phyloP scores from a whole-genome alignment of 2,888 invertebrate species.

The Hyalella azteca region DNA sequence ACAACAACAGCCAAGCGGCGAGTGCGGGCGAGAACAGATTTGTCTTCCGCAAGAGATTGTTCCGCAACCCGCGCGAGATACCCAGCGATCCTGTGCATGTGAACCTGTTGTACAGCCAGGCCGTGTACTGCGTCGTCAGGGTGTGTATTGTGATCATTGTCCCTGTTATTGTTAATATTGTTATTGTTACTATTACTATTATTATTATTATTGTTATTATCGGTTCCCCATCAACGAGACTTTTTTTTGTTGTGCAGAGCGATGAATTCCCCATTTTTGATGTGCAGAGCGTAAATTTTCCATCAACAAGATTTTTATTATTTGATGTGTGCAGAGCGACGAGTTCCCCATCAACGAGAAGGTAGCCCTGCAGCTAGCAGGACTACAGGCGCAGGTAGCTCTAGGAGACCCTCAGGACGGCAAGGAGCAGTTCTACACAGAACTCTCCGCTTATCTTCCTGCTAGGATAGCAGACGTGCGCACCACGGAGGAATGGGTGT shows the following conservation, averaged over 20 bases:
- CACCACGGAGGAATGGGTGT: slow-evolving; percentile 82
- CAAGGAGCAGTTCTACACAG: slow-evolving; percentile 78
- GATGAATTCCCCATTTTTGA: no score
- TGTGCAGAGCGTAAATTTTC: no score
- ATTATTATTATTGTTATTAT: no score
- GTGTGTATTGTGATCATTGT: no score
- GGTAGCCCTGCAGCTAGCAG: slow-evolving; percentile 90
- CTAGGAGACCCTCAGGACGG: slow-evolving; percentile 75
- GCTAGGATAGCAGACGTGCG: slow-evolving; percentile 78
- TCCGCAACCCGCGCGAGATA: slow-evolving; percentile 84
- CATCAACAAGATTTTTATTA: no score
- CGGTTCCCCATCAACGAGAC: no score
- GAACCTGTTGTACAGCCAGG: slow-evolving; percentile 91
- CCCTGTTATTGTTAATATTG: no score
- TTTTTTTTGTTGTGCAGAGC: neutral
- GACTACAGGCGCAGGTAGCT: slow-evolving; percentile 92
- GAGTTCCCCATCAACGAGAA: slow-evolving; percentile 94
- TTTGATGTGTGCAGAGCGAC: slow-evolving; percentile 72
- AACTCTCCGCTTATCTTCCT: slow-evolving; percentile 90
- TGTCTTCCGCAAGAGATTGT: slow-evolving; percentile 88
- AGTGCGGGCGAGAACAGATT: slow-evolving; percentile 85
- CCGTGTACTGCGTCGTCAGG: slow-evolving; percentile 92
- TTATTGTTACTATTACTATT: no score
- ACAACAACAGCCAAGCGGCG: slow-evolving; percentile 42
- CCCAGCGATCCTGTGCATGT: slow-evolving; percentile 96